A percentile compares a stretch with the other conserved stretches of the same genome.
These are phyloP conservation scores for Pelusios castaneus DNA, from an alignment of 2,113 vertebrate genomes.

Conservation along the genomic window DNA sequence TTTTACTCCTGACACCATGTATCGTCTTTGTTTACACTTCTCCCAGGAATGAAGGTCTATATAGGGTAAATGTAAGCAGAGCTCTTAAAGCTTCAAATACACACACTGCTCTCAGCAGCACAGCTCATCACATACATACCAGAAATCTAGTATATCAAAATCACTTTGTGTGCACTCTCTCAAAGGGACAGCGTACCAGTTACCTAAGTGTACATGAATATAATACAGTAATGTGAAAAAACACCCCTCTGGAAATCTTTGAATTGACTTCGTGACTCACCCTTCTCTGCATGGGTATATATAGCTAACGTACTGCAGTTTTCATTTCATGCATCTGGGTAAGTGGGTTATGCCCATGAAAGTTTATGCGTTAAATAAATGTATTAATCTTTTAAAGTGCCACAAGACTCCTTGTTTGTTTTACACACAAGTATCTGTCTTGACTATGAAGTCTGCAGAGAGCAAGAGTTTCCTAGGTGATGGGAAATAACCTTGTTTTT, in stretches of 20 bases:
- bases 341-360: too few relatives aligned
- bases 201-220: not conserved
- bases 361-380: too few relatives aligned
- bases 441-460: not conserved
- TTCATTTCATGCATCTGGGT: too few relatives aligned
- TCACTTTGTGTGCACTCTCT: not conserved
- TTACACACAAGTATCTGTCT: not conserved
- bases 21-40: not conserved
- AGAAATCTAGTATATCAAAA: not conserved
- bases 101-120: not conserved
- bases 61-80: not conserved
- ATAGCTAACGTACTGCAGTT: too few relatives aligned
- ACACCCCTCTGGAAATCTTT: too few relatives aligned
- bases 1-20: not conserved
- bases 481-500: not conserved
- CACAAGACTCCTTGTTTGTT: too few relatives aligned
- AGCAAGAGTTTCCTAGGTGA: not conserved
- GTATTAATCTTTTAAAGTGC: too few relatives aligned
- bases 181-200: not conserved
- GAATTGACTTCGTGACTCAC: too few relatives aligned
- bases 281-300: too few relatives aligned
- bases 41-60: not conserved
- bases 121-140: not conserved
- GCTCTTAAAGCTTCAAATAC: not conserved
- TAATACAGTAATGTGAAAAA: not conserved